Percentiles rank a stretch among this genome's conserved stretches.
phyloP scores from a whole-genome alignment of 2,888 invertebrate species.

The Campopleginae sp. region DNA sequence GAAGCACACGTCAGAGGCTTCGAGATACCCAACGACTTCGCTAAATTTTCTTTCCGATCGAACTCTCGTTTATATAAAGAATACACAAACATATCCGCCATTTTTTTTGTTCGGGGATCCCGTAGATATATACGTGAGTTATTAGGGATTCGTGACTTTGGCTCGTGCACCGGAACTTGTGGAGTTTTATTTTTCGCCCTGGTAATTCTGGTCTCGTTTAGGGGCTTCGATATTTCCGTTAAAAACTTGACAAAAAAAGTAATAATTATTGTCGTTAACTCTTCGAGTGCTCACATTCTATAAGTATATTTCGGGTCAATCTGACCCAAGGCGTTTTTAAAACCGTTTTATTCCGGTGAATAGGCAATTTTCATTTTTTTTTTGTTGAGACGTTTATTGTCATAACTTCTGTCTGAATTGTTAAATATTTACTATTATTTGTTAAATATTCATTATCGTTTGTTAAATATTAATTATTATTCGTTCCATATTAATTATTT shows the following conservation, averaged over 20 bases:
- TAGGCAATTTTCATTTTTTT: too few species aligned
- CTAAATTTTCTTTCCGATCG: slow-evolving; percentile 26
- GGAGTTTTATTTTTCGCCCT: slow-evolving; percentile 12
- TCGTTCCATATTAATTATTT: too few species aligned
- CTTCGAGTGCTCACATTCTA: too few species aligned
- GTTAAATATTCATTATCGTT: too few species aligned
- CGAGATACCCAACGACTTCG: slow-evolving; percentile 52
- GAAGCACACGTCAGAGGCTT: slow-evolving; percentile 65
- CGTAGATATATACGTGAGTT: slow-evolving; percentile 10
- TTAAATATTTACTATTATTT: too few species aligned
- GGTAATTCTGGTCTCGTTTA: slow-evolving; percentile 2
- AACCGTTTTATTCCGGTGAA: too few species aligned
- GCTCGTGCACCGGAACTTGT: slow-evolving; percentile 36
- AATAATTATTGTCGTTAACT: too few species aligned
- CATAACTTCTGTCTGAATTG: too few species aligned
- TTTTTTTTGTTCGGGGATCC: not conserved
- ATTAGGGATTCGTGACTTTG: slow-evolving; percentile 35
- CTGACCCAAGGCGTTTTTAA: too few species aligned
- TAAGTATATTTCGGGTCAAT: too few species aligned
- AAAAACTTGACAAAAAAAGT: not conserved
- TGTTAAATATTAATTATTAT: too few species aligned
- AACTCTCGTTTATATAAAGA: slow-evolving; percentile 22
- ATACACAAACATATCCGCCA: not conserved
- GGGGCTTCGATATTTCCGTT: slow-evolving; percentile 38
- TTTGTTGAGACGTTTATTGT: too few species aligned